Evolutionary conservation across 1,140 invertebrate genomes (phyloP).

Genomic region (Eubasilissa regina): DNA sequence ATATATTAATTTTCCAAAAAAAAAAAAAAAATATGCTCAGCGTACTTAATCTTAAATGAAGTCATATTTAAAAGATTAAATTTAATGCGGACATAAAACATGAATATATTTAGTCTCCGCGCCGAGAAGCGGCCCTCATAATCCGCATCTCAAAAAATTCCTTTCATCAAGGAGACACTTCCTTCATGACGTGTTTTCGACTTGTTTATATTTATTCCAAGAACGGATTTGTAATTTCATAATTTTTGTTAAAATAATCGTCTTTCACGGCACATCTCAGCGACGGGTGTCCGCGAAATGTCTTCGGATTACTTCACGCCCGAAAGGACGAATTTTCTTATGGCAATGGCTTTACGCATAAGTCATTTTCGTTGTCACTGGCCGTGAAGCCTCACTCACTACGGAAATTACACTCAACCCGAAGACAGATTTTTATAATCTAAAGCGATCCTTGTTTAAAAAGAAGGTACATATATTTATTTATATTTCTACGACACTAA

Average conservation of each 20-base stretch:
- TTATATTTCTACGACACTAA: too few species aligned
- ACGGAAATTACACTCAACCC: neutral
- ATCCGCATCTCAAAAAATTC: neutral
- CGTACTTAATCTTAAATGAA: neutral
- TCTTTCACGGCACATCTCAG: constrained; percentile 1
- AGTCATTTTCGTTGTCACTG: neutral
- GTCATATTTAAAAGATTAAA: constrained; percentile 14
- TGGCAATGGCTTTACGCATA: neutral
- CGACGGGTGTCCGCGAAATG: neutral
- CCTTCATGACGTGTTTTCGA: constrained; percentile 11
- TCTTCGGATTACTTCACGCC: constrained; percentile 18
- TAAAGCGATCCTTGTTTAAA: too few species aligned
- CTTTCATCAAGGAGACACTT: neutral
- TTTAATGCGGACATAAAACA: constrained; percentile 1
- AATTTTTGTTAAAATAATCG: constrained; percentile 4
- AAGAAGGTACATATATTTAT: too few species aligned
- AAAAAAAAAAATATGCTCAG: neutral
- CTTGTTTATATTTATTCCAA: constrained; percentile 1
- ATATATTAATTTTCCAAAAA: neutral
- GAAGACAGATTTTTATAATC: too few species aligned
- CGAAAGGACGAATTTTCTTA: neutral
- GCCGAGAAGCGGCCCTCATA: neutral
- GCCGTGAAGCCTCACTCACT: neutral
- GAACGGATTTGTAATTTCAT: neutral
- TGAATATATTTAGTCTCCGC: constrained; percentile 3